Evolutionary conservation across 2,888 invertebrate genomes (phyloP), one percentile per base, ranked within the genome.

Genomic region (Polymixis flavicincta): DNA sequence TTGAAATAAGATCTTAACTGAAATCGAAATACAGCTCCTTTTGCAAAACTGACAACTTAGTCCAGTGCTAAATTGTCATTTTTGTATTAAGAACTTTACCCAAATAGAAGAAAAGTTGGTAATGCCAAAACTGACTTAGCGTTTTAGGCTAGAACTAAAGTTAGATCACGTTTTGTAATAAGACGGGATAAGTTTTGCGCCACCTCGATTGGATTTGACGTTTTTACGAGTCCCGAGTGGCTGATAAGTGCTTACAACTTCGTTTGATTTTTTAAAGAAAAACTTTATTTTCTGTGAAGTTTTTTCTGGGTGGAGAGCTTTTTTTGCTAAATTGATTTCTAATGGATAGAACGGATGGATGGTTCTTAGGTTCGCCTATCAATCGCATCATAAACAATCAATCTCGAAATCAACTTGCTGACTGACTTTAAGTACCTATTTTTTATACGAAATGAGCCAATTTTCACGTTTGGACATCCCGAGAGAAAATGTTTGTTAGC

Each of bases 101-200:
- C n/a, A n/a, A n/a, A n/a, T n/a, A n/a, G n/a, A n/a, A n/a, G n/a
- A n/a, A n/a, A n/a, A n/a, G n/a, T n/a, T n/a, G n/a, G n/a, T n/a
- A n/a, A n/a, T n/a, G n/a, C n/a, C n/a, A n/a, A n/a, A n/a, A n/a
- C n/a, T n/a, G n/a, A n/a, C n/a, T n/a, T n/a, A n/a, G n/a, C n/a
- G n/a, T n/a, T n/a, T n/a, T n/a, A n/a, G n/a, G n/a, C n/a, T n/a
- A n/a, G n/a, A n/a, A n/a, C n/a, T n/a, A n/a, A n/a, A n/a, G n/a
- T n/a, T n/a, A n/a, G n/a, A n/a, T n/a, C n/a, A n/a, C n/a, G n/a
- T n/a, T n/a, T n/a, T n/a, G n/a, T n/a, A n/a, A n/a, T n/a, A n/a
- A n/a, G n/a, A n/a, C n/a, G n/a, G n/a, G n/a, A 88, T 86, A 87
- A 80, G 83, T 85, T 87, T 87, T 71, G 71, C 70, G 61, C 73